Conservation (phyloP, 2,113 vertebrate genomes). For the Noctilio leporinus region DNA sequence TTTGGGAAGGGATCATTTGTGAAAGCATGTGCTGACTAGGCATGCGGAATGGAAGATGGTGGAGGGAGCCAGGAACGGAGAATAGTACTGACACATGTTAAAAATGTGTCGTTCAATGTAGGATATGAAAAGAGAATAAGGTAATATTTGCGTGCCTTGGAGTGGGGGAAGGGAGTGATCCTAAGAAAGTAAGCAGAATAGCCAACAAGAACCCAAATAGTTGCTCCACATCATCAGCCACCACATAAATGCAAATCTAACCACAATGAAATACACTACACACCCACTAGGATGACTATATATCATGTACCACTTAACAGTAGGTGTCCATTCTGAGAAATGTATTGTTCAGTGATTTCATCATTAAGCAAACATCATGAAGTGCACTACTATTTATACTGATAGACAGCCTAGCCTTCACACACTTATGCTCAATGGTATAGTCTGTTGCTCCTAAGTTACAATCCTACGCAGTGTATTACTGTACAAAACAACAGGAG, state of each 20-base stretch:
- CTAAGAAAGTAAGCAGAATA: background rate
- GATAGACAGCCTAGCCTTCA: background rate
- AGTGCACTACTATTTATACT: background rate
- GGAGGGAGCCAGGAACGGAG: background rate
- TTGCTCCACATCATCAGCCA: background rate
- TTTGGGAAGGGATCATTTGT: background rate
- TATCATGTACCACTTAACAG: too few species aligned
- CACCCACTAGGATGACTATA: background rate
- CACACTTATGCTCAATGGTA: background rate
- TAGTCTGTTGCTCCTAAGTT: background rate
- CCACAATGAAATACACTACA: background rate
- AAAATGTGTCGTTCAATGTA: background rate
- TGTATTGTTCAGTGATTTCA: background rate
- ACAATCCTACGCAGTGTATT: background rate
- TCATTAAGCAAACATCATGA: background rate
- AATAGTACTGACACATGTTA: background rate
- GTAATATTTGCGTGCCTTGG: background rate
- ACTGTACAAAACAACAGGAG: background rate
- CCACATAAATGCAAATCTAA: background rate
- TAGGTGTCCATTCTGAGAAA: background rate
- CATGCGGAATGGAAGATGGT: rapidly evolving
- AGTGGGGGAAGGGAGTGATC: background rate
- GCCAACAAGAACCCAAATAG: background rate
- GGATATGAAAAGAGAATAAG: background rate
- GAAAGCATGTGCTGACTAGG: background rate